Evolutionary conservation across 92 coral and sea anemone species (phyloP), one percentile per base, ranked within the genome.

Genomic region (Virgularia gustaviana): DNA sequence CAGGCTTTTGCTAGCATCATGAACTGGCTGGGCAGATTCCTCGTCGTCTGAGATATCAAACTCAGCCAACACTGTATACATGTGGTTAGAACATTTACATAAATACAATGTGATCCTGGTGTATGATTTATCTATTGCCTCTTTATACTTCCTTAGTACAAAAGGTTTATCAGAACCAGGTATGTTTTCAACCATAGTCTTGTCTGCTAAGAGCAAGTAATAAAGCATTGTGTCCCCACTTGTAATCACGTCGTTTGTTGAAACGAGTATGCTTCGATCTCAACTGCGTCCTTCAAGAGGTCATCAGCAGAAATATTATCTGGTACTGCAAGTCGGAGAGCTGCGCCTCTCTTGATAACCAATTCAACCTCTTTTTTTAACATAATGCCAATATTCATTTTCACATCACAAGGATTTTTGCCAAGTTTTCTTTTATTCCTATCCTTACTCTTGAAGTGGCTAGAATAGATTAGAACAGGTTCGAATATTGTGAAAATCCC

Each of bases 231-330:
- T 81, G 64, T 67, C 65, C 81, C 63, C 58, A 72, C 83, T 81
- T 49, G 61, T 81, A 49, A 61, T 47, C 55, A 78, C 83, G 72
- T 78, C 87, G n/a, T 78, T 79, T 83, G 72, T 83, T 84, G 72
- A 78, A 78, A 67, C 83, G 73, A 73, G 83, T 79, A 61, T 86
- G 85, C 73, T 82, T 83, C n/a, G n/a, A n/a, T 86, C 70, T 82
- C 85, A 10, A 82, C 84, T 37, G 84, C 84, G 71, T 86, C 82
- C 55, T 31, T 71, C 72, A 86, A 70, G 38, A 78, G 84, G 61
- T 86, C 90, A 33, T 86, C 87, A 31, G 81, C 49, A 33, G 66
- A 45, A 33, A 75, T 80, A 56, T 57, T 71, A 51, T 61, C 67
- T 65, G 56, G 75, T 31, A 85, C 85, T 41, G 89, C 76, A 25